Conservation (phyloP, 2,113 vertebrate species). For the Martes martes region DNA sequence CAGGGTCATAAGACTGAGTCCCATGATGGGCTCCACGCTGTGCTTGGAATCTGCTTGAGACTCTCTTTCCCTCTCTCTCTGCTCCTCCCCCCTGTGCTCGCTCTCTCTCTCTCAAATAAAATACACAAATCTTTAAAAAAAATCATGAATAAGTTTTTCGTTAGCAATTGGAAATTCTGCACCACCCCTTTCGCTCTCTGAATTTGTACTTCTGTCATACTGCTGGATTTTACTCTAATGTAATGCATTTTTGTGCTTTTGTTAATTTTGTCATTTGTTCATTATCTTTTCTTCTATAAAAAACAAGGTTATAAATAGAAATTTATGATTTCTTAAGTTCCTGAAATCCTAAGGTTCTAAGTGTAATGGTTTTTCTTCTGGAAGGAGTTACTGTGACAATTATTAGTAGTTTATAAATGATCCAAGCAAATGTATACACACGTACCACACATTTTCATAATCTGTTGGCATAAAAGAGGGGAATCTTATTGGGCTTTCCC, state of each 20-base stretch:
- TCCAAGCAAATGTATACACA: neutral
- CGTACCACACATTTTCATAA: neutral
- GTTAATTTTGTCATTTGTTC: neutral
- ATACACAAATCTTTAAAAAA: neutral
- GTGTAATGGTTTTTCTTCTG: neutral
- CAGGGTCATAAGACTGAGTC: neutral
- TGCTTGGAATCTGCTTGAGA: neutral
- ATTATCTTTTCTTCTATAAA: neutral
- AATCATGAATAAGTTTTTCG: neutral
- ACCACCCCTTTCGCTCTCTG: neutral
- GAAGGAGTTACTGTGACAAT: neutral
- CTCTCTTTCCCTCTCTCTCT: neutral
- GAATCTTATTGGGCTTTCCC: neutral
- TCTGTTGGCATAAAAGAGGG: neutral
- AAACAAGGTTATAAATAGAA: neutral
- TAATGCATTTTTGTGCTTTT: neutral
- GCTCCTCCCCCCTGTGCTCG: neutral
- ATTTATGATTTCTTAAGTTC: constrained; percentile 42
- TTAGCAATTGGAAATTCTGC: constrained; percentile 32
- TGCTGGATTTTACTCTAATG: constrained; percentile 22
- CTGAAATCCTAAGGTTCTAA: constrained; percentile 14
- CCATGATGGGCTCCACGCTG: neutral
- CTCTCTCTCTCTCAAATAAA: neutral
- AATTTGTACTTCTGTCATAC: neutral
- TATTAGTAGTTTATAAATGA: neutral